Conservation (phyloP, 92 coral and sea anemone genomes). For the Epizoanthus stellaris region DNA sequence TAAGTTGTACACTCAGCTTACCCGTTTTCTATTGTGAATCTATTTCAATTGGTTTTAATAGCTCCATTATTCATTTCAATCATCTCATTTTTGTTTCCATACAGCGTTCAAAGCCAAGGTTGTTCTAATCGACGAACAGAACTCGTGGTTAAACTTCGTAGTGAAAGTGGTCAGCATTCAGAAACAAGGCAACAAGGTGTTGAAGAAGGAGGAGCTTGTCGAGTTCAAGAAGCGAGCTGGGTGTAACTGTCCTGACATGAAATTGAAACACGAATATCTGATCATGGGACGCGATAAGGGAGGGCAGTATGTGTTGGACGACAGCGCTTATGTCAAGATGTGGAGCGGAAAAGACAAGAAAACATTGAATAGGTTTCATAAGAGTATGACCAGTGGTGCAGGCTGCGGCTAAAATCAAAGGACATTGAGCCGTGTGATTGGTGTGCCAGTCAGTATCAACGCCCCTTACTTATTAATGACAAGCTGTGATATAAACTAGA, state of each 20-base stretch:
- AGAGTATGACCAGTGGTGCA: conserved; percentile 10
- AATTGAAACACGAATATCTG: conserved; percentile 62
- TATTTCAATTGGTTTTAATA: no score
- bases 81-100: neutral
- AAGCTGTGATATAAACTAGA: no score
- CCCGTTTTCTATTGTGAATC: neutral
- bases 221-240: conserved; percentile 76
- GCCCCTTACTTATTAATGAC: no score
- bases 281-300: conserved; percentile 84
- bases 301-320: conserved; percentile 64
- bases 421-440: no score
- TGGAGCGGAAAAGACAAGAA: conserved; percentile 54
- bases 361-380: conserved; percentile 51
- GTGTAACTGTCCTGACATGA: conserved; percentile 79
- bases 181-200: conserved; percentile 56
- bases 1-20: no score
- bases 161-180: conserved; percentile 60
- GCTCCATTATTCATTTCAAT: neutral
- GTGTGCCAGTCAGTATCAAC: no score
- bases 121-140: conserved; percentile 69
- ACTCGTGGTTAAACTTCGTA: conserved; percentile 67
- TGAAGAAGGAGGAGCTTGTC: conserved; percentile 48
- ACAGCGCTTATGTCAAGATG: conserved; percentile 66
- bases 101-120: conserved; percentile 79
- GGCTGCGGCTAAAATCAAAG: neutral